Evolutionary conservation across 2,797 vertebrate species (phyloP).

Genomic region (Sphaeramia orbicularis): DNA sequence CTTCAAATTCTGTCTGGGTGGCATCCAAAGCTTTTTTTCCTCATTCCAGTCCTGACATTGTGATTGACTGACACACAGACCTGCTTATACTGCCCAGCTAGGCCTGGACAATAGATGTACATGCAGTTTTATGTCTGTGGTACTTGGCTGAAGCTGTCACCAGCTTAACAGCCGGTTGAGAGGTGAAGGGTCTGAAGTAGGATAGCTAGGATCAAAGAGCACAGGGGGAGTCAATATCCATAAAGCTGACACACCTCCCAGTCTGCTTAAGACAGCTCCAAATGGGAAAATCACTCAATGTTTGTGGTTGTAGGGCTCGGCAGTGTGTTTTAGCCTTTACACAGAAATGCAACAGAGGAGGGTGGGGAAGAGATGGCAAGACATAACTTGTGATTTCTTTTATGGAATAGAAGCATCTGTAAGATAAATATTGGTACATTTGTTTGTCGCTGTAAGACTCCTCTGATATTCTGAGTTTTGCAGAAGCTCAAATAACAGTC

Average conservation of each 20-base stretch:
- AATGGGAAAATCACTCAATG: conserved; percentile 53
- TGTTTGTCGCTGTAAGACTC: conserved; percentile 35
- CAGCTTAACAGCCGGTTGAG: conserved; percentile 28
- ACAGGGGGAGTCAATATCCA: conserved; percentile 65
- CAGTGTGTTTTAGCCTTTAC: conserved; percentile 31
- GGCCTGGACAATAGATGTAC: conserved; percentile 12
- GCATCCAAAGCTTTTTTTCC: too few relatives aligned
- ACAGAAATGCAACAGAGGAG: conserved; percentile 16
- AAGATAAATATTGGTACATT: conserved; percentile 28
- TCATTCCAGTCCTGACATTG: too few relatives aligned
- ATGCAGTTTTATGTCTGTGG: conserved; percentile 19
- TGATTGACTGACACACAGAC: conserved; percentile 37
- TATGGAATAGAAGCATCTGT: conserved; percentile 52
- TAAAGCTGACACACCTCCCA: conserved; percentile 63
- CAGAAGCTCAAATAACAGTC: conserved; percentile 22
- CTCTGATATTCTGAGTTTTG: conserved; percentile 19
- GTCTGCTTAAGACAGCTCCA: conserved; percentile 54
- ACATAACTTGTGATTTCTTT: conserved; percentile 30
- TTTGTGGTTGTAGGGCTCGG: conserved; percentile 49
- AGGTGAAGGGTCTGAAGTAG: conserved; percentile 37
- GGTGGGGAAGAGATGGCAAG: conserved; percentile 13
- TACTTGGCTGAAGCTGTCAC: conserved; percentile 52
- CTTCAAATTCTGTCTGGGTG: too few relatives aligned
- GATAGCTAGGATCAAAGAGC: conserved; percentile 62
- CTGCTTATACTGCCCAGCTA: conserved; percentile 22